Base-by-base conservation (phyloP, 2,797 vertebrate genomes). In the Lindbergichthys nudifrons region DNA sequence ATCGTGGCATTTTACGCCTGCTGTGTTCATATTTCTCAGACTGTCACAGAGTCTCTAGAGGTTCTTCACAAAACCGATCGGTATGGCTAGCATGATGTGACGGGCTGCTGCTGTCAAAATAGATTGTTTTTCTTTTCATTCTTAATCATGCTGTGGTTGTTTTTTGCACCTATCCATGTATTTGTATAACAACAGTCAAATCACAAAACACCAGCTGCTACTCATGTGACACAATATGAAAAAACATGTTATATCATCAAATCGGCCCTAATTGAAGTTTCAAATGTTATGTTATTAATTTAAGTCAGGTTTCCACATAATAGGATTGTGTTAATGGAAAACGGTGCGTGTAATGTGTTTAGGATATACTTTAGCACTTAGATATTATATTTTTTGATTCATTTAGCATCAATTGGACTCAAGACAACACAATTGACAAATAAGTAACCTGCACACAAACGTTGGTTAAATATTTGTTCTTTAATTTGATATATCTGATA, bases 11-110 rank as follows among this genome's bases (percentile, higher is more conserved):
- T 48, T 69, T 18, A 48, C 2, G 10, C 36, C 58, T 42, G 21
- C 58, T 48, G 41, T 41, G 26, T 11, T 66, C 26, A 7, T 12
- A 42, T 53, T 32, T 61, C 41, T 69, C 41, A 77, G 45, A 32
- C 10, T 21, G 42, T 50, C 47, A 52, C 58, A 36, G 12, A 52
- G 39, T 12, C 57, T 70, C 1, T 15, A 13, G 46, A 73, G 57
- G 15, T 18, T 45, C 48, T 23, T 62, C 21, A 41, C 48, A 14
- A 46, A 48, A 59, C 21, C 23, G 42, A 7, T 52, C 12, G 23
- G 3, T 16, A 19, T 19, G 13, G 39, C 50, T 53, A 23, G 4
- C 18, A 19, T 3, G 15, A 53, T 3, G 16, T 16, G 10, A 51
- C 16, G 10, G 16, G 6, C n/a, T 51, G n/a, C 15, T 15, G n/a